Base-by-base conservation (phyloP, 1,140 invertebrate genomes). In the Drosophila chauvacae region DNA sequence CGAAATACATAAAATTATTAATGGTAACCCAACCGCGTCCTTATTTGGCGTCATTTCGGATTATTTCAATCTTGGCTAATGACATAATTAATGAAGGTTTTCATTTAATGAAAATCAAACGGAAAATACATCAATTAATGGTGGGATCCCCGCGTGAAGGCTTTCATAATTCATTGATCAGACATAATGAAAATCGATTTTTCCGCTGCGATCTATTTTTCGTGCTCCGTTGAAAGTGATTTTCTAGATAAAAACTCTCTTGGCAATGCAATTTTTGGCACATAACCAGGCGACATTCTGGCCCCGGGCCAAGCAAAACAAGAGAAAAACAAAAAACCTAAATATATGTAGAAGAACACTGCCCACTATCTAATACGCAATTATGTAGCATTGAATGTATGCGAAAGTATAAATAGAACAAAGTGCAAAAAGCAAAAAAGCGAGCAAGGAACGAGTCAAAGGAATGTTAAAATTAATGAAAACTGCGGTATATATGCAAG, bases 171-270 rank as follows among this genome's bases (percentile, higher is more conserved):
- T 81, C 69, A 86, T 88, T 57, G 68, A 61, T 66, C 58, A 90
- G 86, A 85, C 85, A 90, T 90, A 90, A 88, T 88, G 69, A 78
- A 85, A 88, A 76, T 90, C 71, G 70, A 84, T 76, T 66, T 76
- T 61, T 59, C 35, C 37, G 58, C 35, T 80, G 69, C 42, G 58
- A 14, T 44, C 50, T 62, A 53, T 61, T 71, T 61, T 69, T 59
- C 57, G 57, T 73, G 72, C 56, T 63, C 44, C 61, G 79, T 85
- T 84, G 75, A 90, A 90, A 81, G 70, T 79, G 78, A 81, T 86
- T 81, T 81, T 72, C 53, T 13, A 65, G 64, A 65, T 53, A 79
- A 78, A 4, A 79, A 80, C 62, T 81, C 62, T 68, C 59, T 55
- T 55, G 80, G 83, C 72, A 65, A 64, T 79, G 33, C 82, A 66